These are phyloP conservation scores for Ectropis crepuscularia DNA, from an alignment of 2,888 invertebrate species.

Conservation along the genomic window DNA sequence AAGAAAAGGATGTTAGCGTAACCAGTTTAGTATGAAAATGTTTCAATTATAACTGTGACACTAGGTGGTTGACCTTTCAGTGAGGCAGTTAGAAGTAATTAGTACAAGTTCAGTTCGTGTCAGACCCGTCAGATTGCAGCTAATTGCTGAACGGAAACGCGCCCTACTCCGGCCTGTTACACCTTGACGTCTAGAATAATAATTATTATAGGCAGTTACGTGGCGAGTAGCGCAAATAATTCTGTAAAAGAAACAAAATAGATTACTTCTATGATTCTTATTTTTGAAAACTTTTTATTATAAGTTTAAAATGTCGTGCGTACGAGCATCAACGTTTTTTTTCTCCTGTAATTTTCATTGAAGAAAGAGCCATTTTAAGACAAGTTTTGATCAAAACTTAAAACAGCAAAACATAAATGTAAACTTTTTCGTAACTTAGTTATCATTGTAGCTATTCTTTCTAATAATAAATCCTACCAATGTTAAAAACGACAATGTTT, in stretches of 20 bases:
- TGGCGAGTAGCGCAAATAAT: neutral
- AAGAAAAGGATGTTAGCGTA: neutral
- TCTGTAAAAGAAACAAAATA: too few species aligned
- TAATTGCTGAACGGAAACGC: slow-evolving; percentile 46
- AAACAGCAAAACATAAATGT: too few species aligned
- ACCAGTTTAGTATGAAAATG: slow-evolving; percentile 2
- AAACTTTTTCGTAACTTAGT: too few species aligned
- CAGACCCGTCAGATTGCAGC: slow-evolving; percentile 41
- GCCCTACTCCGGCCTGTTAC: slow-evolving; percentile 10
- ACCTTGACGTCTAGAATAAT: slow-evolving; percentile 11
- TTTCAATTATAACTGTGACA: slow-evolving; percentile 17
- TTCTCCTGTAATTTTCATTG: too few species aligned
- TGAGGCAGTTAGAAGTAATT: slow-evolving; percentile 37
- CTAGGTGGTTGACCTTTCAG: slow-evolving; percentile 43
- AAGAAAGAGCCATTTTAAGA: too few species aligned
- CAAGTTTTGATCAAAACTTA: too few species aligned
- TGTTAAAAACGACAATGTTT: too few species aligned
- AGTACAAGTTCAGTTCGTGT: slow-evolving; percentile 27
- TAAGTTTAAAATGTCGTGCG: too few species aligned
- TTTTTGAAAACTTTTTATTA: neutral
- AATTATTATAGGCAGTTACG: neutral
- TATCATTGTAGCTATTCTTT: too few species aligned
- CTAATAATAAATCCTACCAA: too few species aligned
- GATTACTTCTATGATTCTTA: neutral
- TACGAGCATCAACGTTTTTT: too few species aligned